These are phyloP conservation scores for Euplexia lucipara DNA, from an alignment of 2,888 invertebrate species.

Conservation along the genomic window DNA sequence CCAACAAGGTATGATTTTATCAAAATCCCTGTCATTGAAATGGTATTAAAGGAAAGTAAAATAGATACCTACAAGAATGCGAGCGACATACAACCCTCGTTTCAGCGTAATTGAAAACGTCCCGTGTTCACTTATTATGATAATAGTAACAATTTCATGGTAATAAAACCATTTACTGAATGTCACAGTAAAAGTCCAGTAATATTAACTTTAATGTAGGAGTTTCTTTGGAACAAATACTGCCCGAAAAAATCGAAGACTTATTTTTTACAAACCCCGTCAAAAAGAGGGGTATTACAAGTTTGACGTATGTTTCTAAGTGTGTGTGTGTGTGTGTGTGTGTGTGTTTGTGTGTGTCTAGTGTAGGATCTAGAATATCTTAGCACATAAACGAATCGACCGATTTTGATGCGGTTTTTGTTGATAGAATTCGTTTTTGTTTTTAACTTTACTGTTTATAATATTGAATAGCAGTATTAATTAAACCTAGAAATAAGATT, in stretches of 20 bases:
- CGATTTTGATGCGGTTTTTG: too few relatives aligned
- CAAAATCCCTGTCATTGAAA: too few relatives aligned
- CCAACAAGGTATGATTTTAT: too few relatives aligned
- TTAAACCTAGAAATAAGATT: constrained; percentile 41
- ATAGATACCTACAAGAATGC: neutral
- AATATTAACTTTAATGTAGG: constrained; percentile 14
- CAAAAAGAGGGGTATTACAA: too few relatives aligned
- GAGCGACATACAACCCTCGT: neutral
- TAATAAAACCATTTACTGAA: constrained; percentile 8
- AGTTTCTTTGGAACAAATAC: constrained; percentile 21
- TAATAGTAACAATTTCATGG: constrained; percentile 5
- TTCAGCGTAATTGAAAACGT: constrained; percentile 4
- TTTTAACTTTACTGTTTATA: neutral
- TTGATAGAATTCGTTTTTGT: too few relatives aligned
- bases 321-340: too few relatives aligned
- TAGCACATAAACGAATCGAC: too few relatives aligned
- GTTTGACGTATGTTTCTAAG: too few relatives aligned
- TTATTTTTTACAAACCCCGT: constrained; percentile 53
- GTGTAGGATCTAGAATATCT: too few relatives aligned
- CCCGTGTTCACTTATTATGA: constrained; percentile 10
- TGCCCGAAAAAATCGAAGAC: constrained; percentile 41
- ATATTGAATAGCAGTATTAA: constrained; percentile 62
- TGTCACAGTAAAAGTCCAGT: constrained; percentile 22
- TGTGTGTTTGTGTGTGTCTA: too few relatives aligned
- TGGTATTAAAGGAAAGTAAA: too few relatives aligned